phyloP scores from a whole-genome alignment of 1,140 invertebrate species.

The Drosophila neocordata region DNA sequence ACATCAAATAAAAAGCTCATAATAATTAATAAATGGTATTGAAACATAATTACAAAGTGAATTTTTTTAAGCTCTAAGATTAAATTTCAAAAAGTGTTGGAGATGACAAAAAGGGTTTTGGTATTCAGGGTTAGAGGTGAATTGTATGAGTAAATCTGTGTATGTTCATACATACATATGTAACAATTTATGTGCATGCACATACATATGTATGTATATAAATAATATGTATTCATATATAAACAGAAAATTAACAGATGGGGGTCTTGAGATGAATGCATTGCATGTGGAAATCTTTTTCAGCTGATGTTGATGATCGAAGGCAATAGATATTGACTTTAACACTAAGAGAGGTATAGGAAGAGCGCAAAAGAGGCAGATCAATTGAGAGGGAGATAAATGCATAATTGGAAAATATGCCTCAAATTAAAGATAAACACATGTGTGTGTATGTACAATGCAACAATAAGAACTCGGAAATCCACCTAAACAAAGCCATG shows the following conservation, averaged over 20 bases:
- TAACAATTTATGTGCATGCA: background rate
- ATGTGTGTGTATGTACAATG: slow-evolving; percentile 27
- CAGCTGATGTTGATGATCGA: slow-evolving; percentile 15
- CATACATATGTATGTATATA: background rate
- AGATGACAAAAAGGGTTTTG: background rate
- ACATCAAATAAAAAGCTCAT: slow-evolving; percentile 66
- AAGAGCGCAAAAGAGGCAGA: background rate
- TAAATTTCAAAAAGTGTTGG: slow-evolving; percentile 22
- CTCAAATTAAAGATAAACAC: slow-evolving; percentile 19
- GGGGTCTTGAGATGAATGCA: slow-evolving; percentile 22
- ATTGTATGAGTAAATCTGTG: background rate
- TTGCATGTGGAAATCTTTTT: slow-evolving; percentile 7
- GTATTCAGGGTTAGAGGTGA: background rate
- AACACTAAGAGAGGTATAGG: background rate
- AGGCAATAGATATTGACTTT: slow-evolving; percentile 11
- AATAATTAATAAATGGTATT: slow-evolving; percentile 74
- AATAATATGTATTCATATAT: background rate
- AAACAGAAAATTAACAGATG: slow-evolving; percentile 30
- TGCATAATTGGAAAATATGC: slow-evolving; percentile 30
- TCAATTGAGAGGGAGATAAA: slow-evolving; percentile 19
- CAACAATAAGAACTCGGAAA: slow-evolving; percentile 69
- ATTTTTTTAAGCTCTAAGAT: slow-evolving; percentile 60
- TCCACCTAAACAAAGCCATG: slow-evolving; percentile 71
- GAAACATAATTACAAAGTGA: slow-evolving; percentile 51
- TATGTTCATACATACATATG: background rate